Base-by-base conservation (phyloP, 2,113 vertebrate genomes). In the Ophiodon elongatus region DNA sequence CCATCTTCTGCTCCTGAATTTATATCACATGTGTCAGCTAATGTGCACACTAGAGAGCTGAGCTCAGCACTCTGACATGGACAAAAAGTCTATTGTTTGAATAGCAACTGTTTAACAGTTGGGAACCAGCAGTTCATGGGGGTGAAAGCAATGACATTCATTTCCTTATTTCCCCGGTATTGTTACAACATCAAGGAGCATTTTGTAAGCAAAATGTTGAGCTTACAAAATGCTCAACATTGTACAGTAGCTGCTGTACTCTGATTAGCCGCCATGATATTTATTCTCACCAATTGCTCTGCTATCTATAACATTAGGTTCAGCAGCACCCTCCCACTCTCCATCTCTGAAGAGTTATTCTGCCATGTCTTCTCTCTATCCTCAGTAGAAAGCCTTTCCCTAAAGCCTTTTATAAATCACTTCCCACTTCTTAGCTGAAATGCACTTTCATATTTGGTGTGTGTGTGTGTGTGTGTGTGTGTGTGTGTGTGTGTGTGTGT, bases 331-430 rank as follows among this genome's bases (percentile, higher is more conserved):
- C 84, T 87, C 84, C 84, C 87, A 76, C 87, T 85, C 84, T 78
- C 47, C 70, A 27, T 81, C 81, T 80, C 79, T 52, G 33, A 78
- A 75, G 87, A 91, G 88, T 88, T 83, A 90, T 91, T 86, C 66
- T 73, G 81, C 75, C 56, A 76, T 70, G 68, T 70, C 56, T 89
- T 65, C 85, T 84, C 83, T 88, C 85, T 79, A 80, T 88, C 79
- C 83, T 78, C 75, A 73, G 80, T 90, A 67, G 85, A 88, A 89
- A 85, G 43, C 78, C 82, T 88, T 88, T 89, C 82, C 80, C 70
- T 85, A 87, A 90, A 86, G 79, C 84, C 68, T 82, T 94, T 91
- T 85, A 85, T 88, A 94, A 94, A 94, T 94, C 83, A 91, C 89
- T 91, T 90, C 86, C 82, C 85, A 91, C 87, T 84, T 93, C 85